Evolutionary conservation across 1,140 invertebrate species (phyloP), one percentile per base, ranked within the genome.

Genomic region (Venturia canescens): DNA sequence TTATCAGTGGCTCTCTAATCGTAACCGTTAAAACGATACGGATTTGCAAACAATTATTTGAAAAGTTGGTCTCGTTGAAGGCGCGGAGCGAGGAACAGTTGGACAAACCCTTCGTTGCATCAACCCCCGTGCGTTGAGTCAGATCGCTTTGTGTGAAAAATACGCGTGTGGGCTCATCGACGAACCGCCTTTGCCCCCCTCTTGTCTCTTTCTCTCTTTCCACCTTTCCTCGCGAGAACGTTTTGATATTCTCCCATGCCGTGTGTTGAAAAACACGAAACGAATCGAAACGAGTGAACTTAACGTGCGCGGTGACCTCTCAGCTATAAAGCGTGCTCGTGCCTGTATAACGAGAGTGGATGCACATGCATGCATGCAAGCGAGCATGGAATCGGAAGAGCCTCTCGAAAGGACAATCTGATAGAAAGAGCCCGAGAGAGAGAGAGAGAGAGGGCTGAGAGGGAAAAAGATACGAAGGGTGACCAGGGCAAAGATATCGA

Each of bases 221-320:
- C 7, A 2, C 4, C 23, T 63, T 26, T 63, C 11, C 7, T 31
- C 66, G 60, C 60, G 60, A 57, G 38, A 76, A 63, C 60, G 21
- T 63, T 27, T 63, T 23, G 60, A 63, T 63, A 26, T 63, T 63
- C 23, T 53, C n/a, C n/a, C 50, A 53, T 53, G 50, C 18, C 60
- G 60, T 76, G 60, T 76, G 74, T 76, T 69, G 29, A 27, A 69
- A 69, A 69, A 76, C 23, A 76, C 29, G 74, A 60, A 76, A 76
- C 71, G 71, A 74, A 74, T 74, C 71, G 71, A 74, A 74, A 74
- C 71, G 71, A 74, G 57, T 74, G 44, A 74, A 74, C 71, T 29
- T 74, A 74, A 74, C 53, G 50, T 76, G 48, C 23, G 71, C 60
- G 60, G 74, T 76, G 74, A 74, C 71, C 71, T 53, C 31, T 60